phyloP scores from a whole-genome alignment of 1,140 invertebrate genomes.

The Drosophila lacteicornis region DNA sequence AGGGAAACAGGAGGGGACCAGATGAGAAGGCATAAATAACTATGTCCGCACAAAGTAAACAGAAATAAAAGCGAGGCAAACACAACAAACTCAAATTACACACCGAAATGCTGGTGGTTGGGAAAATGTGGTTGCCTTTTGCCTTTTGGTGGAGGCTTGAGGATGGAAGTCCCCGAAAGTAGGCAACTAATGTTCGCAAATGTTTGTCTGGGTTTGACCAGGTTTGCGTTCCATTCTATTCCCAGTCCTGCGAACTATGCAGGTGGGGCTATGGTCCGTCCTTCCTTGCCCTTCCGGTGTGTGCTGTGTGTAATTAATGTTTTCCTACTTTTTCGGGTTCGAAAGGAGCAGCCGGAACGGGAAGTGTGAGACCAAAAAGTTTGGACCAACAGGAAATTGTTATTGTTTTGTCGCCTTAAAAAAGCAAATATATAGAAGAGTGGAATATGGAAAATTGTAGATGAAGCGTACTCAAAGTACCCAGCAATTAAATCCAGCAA shows the following conservation, averaged over 20 bases:
- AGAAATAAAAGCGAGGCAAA: constrained; percentile 48
- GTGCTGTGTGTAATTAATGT: constrained; percentile 73
- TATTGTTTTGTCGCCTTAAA: constrained; percentile 74
- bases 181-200: constrained; percentile 60
- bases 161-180: constrained; percentile 31
- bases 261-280: constrained; percentile 8
- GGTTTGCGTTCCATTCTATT: constrained; percentile 15
- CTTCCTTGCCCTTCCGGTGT: constrained; percentile 25
- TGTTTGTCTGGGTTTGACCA: constrained; percentile 64
- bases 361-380: constrained; percentile 67
- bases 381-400: constrained; percentile 68
- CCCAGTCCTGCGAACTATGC: constrained; percentile 19
- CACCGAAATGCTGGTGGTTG: constrained; percentile 17
- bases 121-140: constrained; percentile 3
- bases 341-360: constrained; percentile 10
- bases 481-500: not conserved
- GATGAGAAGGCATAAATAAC: constrained; percentile 68
- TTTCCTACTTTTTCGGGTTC: constrained; percentile 41
- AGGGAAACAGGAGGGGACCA: constrained; percentile 2
- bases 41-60: constrained; percentile 56
- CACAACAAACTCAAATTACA: constrained; percentile 59
- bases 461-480: not conserved
- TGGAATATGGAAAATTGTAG: not conserved
- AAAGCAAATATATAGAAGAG: constrained; percentile 23
- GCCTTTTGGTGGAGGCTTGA: not conserved